These are phyloP conservation scores for Antrozous pallidus DNA, from an alignment of 2,797 vertebrate species.

Conservation along the genomic window DNA sequence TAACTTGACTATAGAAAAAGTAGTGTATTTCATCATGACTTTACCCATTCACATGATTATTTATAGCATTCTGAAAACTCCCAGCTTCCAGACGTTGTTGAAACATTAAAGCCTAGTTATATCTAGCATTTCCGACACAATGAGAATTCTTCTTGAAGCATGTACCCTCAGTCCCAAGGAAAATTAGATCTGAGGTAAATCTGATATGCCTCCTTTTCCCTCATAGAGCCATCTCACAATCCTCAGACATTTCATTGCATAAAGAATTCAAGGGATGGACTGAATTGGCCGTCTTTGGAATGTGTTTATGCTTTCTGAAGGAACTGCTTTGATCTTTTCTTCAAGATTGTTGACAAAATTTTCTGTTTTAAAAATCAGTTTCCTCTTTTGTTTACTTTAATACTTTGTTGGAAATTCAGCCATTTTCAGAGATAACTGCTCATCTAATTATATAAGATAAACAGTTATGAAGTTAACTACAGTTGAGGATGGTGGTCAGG, in stretches of 20 bases:
- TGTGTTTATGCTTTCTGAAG: not conserved
- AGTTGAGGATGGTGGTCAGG: not conserved
- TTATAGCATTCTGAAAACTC: not conserved
- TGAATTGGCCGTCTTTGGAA: not conserved
- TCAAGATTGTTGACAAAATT: not conserved
- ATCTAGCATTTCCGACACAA: not conserved
- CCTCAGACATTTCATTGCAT: not conserved
- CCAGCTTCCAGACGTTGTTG: not conserved
- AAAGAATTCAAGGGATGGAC: not conserved
- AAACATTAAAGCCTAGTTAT: not conserved
- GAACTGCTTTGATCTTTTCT: not conserved
- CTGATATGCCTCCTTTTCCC: not conserved
- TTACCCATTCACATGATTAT: not conserved
- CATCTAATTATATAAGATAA: not conserved
- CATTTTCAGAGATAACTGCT: not conserved
- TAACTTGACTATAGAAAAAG: not conserved
- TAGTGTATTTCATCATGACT: not conserved
- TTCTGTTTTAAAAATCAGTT: conserved; percentile 6
- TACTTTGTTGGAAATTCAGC: conserved; percentile 16
- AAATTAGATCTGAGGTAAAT: not conserved
- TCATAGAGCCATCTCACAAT: not conserved
- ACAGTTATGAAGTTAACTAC: not conserved
- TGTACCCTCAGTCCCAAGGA: not conserved
- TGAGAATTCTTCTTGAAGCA: not conserved
- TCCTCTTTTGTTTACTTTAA: conserved; percentile 23